Evolutionary conservation across 2,888 invertebrate genomes (phyloP).

Genomic region (Zeuzera pyrina): DNA sequence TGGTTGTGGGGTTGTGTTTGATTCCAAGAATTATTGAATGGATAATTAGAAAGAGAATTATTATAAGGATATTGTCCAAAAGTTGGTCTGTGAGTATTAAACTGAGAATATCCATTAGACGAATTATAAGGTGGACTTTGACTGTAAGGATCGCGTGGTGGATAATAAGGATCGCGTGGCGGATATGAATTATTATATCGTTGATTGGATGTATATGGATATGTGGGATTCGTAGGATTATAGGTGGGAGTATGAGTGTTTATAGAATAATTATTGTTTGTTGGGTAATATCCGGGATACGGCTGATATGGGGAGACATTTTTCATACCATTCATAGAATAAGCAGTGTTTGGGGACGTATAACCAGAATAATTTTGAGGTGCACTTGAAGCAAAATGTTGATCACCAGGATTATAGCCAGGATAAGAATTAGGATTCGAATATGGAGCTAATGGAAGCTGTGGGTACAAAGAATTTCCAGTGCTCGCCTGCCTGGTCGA

Average conservation of each 20-base stretch:
- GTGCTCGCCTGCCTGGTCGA: too few relatives aligned
- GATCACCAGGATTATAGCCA: too few relatives aligned
- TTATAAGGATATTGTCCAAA: constrained; percentile 1
- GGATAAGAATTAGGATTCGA: too few relatives aligned
- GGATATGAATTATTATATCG: neutral
- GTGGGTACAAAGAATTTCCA: too few relatives aligned
- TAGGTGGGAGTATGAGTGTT: constrained; percentile 8
- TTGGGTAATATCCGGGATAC: neutral
- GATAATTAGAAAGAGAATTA: constrained; percentile 1
- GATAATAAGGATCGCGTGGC: constrained; percentile 5
- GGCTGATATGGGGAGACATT: too few relatives aligned
- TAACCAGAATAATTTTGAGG: too few relatives aligned
- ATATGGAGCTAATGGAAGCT: too few relatives aligned
- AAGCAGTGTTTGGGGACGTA: too few relatives aligned
- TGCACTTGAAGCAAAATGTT: too few relatives aligned
- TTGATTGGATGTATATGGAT: neutral
- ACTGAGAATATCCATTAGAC: neutral
- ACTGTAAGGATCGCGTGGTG: constrained; percentile 7
- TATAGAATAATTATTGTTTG: neutral
- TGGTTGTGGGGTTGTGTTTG: constrained; percentile 4
- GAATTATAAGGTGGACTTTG: constrained; percentile 1
- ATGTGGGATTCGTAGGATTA: constrained; percentile 12
- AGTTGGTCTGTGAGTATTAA: constrained; percentile 1
- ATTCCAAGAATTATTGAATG: constrained; percentile 4
- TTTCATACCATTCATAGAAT: too few relatives aligned